Conservation (phyloP, 2,888 invertebrate species). For the Melipona bicolor region DNA sequence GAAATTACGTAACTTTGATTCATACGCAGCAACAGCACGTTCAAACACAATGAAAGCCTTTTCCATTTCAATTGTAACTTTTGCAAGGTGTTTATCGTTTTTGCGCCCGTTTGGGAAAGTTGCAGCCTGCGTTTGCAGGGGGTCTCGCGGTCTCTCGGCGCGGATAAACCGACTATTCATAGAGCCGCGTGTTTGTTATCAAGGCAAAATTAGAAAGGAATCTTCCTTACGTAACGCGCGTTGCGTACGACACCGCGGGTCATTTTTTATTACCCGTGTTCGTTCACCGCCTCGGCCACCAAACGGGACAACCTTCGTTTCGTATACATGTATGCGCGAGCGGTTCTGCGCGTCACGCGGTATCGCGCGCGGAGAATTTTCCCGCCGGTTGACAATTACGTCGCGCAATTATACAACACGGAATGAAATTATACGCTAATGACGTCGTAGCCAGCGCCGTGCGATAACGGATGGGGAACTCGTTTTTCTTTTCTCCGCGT, state of each 20-base stretch:
- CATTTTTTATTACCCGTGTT: not conserved
- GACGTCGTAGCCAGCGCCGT: not conserved
- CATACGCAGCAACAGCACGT: no score
- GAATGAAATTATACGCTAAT: conserved; percentile 28
- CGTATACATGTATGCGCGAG: not conserved
- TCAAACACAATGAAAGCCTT: no score
- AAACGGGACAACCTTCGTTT: not conserved
- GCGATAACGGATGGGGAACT: conserved; percentile 8
- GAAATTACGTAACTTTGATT: no score
- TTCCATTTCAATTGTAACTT: no score
- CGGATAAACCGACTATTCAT: no score
- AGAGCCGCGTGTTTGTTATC: not conserved
- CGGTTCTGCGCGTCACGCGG: not conserved
- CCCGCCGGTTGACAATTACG: not conserved
- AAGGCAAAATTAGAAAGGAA: conserved; percentile 25
- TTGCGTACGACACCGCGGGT: not conserved
- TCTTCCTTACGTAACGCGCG: not conserved
- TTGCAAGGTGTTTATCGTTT: no score
- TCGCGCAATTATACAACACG: conserved; percentile 17
- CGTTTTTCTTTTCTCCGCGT: not conserved
- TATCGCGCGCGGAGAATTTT: conserved; percentile 4
- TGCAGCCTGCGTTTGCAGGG: no score
- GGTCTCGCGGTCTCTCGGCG: no score
- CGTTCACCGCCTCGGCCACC: not conserved
- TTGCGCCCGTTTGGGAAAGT: no score